Evolutionary conservation across 2,888 invertebrate genomes (phyloP).

Genomic region (Chesias legatella): DNA sequence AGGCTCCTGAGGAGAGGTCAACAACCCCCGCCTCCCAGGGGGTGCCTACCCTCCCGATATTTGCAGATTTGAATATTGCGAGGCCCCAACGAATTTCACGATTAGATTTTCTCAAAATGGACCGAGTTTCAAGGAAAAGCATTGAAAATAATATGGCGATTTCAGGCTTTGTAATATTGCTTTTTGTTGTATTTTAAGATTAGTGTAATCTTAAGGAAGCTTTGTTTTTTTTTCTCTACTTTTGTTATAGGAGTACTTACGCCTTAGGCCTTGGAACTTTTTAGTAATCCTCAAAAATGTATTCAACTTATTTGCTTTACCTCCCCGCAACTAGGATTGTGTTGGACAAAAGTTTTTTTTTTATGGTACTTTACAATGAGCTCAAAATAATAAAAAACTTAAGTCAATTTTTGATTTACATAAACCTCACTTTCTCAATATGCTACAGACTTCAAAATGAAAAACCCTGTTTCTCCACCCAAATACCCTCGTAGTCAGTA

Average conservation of each 20-base stretch:
- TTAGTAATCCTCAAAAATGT: no score
- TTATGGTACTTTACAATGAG: no score
- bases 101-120: conserved; percentile 58
- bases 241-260: conserved; percentile 5
- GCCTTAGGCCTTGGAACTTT: neutral
- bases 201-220: conserved; percentile 10
- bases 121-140: conserved; percentile 26
- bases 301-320: no score
- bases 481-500: conserved; percentile 14
- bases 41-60: conserved; percentile 52
- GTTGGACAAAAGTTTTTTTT: no score
- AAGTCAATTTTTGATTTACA: no score
- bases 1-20: conserved; percentile 63
- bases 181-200: conserved; percentile 14
- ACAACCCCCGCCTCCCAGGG: conserved; percentile 54
- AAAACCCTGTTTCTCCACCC: conserved; percentile 8
- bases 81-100: conserved; percentile 55
- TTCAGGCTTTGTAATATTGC: conserved; percentile 15
- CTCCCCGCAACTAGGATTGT: no score
- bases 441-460: neutral
- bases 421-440: no score
- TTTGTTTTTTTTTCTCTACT: conserved; percentile 10
- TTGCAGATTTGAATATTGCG: conserved; percentile 69
- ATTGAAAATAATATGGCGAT: conserved; percentile 27
- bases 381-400: no score